Base-by-base conservation (phyloP, 2,888 invertebrate species). In the Oscheius sp. region DNA sequence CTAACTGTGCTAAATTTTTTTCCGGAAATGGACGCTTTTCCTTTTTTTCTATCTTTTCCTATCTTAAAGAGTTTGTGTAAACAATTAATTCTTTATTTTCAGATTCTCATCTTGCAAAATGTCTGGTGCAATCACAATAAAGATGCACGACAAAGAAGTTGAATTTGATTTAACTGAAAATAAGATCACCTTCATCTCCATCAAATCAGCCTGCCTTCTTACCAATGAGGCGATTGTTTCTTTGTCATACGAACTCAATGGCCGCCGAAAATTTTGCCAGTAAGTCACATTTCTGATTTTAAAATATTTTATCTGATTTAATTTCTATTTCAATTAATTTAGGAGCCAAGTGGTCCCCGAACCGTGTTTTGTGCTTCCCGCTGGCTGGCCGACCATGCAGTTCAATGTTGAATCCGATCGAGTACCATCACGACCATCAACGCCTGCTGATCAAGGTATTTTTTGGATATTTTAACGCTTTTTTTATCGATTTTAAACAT, bases 381-480 rank as follows among this genome's bases (percentile, higher is more conserved):
- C 8, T 8, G 36, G 14, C 36, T 36, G 8, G 8, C 14, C 36
- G 14, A 36, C 8, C 36, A 36, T 36, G 36, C 36, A 36, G 36
- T 36, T 36, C 36, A 36, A 14, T 36, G 36, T 36, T 8, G 36
- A 36, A 36, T 36, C 36, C 8, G 14, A 36, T 36, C n/a, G 14
- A 36, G 36, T 14, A 9, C 36, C 36, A 9, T 36, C 36, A 36
- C 8, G 57, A 20, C 57, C 66, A 66, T 66, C 66, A 61, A 66
- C 57, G 32, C 22, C 66, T 66, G 66, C 66, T 66, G 59, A 66
- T 20, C 36, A 59, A 57, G 59, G 59, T 67, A 9, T 45, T 24
- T 24, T 59, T 67, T 67, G 67, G 24, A 41, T n/a, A n/a, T n/a
- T n/a, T n/a, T n/a, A n/a, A n/a, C n/a, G n/a, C n/a, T n/a, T n/a